A percentile compares a stretch with the other conserved stretches of the same genome.
Evolutionary conservation across 2,888 invertebrate genomes (phyloP).

Genomic region (Cephalotes varians): DNA sequence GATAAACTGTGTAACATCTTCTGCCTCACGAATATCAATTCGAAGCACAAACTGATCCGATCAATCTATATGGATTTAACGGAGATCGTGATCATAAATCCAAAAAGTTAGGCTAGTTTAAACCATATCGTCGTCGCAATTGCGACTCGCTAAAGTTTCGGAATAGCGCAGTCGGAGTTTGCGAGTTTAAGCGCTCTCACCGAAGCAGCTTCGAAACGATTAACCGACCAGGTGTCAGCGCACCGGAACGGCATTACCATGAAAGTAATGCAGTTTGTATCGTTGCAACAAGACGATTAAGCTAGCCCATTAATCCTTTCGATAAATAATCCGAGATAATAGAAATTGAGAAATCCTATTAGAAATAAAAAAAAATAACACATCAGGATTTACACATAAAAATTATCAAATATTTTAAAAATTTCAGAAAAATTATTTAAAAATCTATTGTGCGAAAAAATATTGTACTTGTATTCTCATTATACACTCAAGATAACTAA

Average conservation of each 20-base stretch:
- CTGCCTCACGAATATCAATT: not conserved
- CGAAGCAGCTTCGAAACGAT: slow-evolving; percentile 37
- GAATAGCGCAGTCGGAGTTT: slow-evolving; percentile 42
- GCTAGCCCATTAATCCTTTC: not conserved
- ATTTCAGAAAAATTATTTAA: not conserved
- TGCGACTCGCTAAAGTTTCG: slow-evolving; percentile 26
- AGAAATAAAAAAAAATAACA: not conserved
- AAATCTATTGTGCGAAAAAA: not conserved
- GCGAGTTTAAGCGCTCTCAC: slow-evolving; percentile 39
- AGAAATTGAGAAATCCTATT: not conserved
- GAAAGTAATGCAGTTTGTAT: slow-evolving; percentile 14
- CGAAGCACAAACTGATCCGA: not conserved
- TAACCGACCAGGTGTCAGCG: slow-evolving; percentile 36
- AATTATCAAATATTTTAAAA: not conserved
- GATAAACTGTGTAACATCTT: not conserved
- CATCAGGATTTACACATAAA: not conserved
- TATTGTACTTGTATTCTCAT: not conserved
- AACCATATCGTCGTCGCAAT: slow-evolving; percentile 23
- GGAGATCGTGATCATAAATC: slow-evolving; percentile 19
- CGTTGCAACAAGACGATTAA: slow-evolving; percentile 21
- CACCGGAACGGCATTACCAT: not conserved
- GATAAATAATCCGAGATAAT: not conserved
- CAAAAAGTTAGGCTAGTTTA: slow-evolving; percentile 22
- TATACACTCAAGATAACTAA: not conserved
- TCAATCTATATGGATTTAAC: slow-evolving; percentile 14